phyloP scores from a whole-genome alignment of 2,113 vertebrate species.

The Cricetomys ansorgei region DNA sequence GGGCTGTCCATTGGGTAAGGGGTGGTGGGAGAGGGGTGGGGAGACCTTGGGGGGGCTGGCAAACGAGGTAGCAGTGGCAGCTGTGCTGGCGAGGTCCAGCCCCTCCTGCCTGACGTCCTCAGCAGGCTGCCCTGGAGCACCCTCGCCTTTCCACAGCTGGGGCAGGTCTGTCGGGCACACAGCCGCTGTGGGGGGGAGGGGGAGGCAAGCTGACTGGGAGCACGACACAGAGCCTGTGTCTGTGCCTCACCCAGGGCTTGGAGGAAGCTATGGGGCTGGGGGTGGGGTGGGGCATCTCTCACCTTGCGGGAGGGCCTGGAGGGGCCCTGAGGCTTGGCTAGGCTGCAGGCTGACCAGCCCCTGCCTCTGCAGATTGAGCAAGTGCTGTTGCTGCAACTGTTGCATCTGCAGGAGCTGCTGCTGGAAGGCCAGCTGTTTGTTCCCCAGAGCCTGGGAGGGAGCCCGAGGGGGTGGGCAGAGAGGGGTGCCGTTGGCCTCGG shows the following conservation, averaged over 20 bases:
- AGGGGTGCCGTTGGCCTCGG: conserved; percentile 59
- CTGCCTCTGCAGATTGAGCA: conserved; percentile 98
- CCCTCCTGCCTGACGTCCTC: conserved; percentile 98
- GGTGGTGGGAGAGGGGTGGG: conserved; percentile 95
- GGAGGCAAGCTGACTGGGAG: background rate
- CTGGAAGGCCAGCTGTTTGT: conserved; percentile 99
- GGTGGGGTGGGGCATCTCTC: background rate
- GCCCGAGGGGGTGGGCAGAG: conserved; percentile 85
- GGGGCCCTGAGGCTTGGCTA: conserved; percentile 91
- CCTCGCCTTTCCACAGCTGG: conserved; percentile 98
- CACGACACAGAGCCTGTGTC: background rate
- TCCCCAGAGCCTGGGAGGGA: conserved; percentile 92
- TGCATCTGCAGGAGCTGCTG: conserved; percentile 99
- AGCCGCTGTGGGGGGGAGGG: conserved; percentile 83
- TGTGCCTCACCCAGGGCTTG: background rate
- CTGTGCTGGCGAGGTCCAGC: conserved; percentile 97
- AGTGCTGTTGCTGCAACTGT: conserved; percentile 99
- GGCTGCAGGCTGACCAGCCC: conserved; percentile 96
- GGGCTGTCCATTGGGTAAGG: conserved; percentile 97
- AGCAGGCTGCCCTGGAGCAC: conserved; percentile 89
- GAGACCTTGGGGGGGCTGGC: conserved; percentile 95
- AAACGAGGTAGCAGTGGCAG: conserved; percentile 99
- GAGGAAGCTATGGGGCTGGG: background rate
- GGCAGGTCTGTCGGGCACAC: conserved; percentile 98
- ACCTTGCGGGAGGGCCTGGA: conserved; percentile 98